Evolutionary conservation across 2,113 vertebrate species (phyloP).

Genomic region (Pituophis catenifer): DNA sequence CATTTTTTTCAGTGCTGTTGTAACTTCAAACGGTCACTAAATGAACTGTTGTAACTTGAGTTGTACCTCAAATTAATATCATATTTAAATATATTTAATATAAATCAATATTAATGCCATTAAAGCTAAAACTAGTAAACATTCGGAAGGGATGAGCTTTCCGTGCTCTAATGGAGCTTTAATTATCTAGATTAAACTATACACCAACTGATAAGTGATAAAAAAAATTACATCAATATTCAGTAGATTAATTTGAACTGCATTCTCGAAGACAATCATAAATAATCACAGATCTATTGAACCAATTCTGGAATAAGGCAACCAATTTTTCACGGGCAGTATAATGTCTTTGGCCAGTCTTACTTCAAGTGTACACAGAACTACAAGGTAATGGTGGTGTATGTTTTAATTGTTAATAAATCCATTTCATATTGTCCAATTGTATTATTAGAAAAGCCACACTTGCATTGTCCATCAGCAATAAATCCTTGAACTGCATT

Average conservation of each 20-base stretch:
- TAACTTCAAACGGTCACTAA: neutral
- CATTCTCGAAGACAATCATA: neutral
- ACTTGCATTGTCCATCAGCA: neutral
- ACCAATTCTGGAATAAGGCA: neutral
- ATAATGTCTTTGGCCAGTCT: neutral
- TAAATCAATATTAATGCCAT: neutral
- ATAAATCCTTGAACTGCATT: slow-evolving; percentile 6
- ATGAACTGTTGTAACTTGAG: neutral
- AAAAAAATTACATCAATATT: neutral
- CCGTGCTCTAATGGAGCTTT: neutral
- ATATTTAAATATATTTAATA: neutral
- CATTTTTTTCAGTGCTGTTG: neutral
- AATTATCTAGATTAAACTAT: neutral
- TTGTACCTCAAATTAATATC: neutral
- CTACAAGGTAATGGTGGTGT: neutral
- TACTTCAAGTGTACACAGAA: neutral
- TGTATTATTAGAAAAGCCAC: neutral
- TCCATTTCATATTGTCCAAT: neutral
- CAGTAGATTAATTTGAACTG: neutral
- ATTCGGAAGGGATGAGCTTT: neutral
- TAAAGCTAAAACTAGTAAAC: neutral
- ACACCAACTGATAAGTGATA: neutral
- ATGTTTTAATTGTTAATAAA: neutral
- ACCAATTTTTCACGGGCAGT: neutral
- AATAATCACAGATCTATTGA: neutral